Conservation (phyloP, 2,888 invertebrate genomes). For the Hypselothyrea guttata region DNA sequence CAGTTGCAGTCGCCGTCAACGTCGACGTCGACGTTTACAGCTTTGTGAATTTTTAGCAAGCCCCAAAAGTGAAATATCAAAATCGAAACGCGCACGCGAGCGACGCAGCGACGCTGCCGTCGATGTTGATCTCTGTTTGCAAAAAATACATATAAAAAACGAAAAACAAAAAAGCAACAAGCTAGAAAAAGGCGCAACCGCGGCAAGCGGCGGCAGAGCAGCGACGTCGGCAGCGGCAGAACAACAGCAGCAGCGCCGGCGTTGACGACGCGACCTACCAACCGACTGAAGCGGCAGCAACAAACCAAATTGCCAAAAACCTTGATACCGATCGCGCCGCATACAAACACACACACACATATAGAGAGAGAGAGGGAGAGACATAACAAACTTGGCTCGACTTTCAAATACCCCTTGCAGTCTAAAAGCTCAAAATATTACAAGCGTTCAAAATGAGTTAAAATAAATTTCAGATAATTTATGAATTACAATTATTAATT, state of each 20-base stretch:
- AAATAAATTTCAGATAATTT: too few species aligned
- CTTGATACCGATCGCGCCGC: slow-evolving; percentile 80
- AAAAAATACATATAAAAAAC: slow-evolving; percentile 53
- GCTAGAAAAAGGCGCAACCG: slow-evolving; percentile 74
- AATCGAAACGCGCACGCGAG: slow-evolving; percentile 64
- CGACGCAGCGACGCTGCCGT: slow-evolving; percentile 16
- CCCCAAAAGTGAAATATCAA: not conserved
- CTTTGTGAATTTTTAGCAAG: slow-evolving; percentile 38
- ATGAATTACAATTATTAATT: too few species aligned
- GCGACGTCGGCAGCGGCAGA: slow-evolving; percentile 42
- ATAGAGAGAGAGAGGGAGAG: too few species aligned
- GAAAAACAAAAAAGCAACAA: slow-evolving; percentile 39
- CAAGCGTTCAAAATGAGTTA: too few species aligned
- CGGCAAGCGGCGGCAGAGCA: slow-evolving; percentile 54
- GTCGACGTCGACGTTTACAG: slow-evolving; percentile 22
- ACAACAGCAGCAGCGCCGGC: slow-evolving; percentile 55
- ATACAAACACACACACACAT: slow-evolving; percentile 42
- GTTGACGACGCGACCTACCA: slow-evolving; percentile 76
- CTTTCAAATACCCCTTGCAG: slow-evolving; percentile 21
- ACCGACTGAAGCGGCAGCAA: slow-evolving; percentile 76
- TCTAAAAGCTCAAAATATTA: not conserved
- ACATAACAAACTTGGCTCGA: too few species aligned
- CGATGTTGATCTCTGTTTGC: slow-evolving; percentile 72
- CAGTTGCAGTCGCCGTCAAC: slow-evolving; percentile 14
- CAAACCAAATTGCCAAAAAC: slow-evolving; percentile 81